phyloP scores from a whole-genome alignment of 2,797 vertebrate genomes.

The Microctenopoma stevenorrisi region DNA sequence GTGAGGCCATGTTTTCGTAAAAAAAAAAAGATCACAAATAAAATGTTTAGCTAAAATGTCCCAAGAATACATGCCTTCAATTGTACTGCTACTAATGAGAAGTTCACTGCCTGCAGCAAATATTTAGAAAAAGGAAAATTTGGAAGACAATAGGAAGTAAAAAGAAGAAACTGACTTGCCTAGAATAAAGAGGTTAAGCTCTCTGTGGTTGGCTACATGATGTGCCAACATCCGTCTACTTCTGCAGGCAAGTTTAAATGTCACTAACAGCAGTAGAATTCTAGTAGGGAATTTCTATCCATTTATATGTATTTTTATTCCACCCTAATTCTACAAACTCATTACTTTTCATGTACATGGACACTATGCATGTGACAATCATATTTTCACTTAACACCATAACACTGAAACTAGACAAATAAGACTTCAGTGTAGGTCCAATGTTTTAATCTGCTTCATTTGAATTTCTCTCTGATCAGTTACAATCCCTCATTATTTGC shows the following conservation, averaged over 20 bases:
- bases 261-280: no score
- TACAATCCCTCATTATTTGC: not conserved
- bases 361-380: not conserved
- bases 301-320: not conserved
- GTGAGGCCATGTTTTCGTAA: constrained; percentile 11
- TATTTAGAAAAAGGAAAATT: not conserved
- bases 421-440: not conserved
- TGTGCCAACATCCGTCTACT: no score
- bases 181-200: not conserved
- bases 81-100: not conserved
- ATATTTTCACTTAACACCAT: not conserved
- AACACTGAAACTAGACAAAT: not conserved
- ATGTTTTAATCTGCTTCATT: not conserved
- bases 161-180: not conserved
- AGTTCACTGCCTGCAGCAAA: not conserved
- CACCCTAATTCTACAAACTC: not conserved
- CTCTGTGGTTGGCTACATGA: not conserved
- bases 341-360: not conserved
- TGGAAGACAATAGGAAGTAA: no score
- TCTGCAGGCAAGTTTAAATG: not conserved
- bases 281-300: not conserved
- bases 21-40: not conserved
- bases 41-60: not conserved
- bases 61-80: not conserved
- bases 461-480: not conserved